Conservation (phyloP, 2,888 invertebrate species). For the Torymus auratus region DNA sequence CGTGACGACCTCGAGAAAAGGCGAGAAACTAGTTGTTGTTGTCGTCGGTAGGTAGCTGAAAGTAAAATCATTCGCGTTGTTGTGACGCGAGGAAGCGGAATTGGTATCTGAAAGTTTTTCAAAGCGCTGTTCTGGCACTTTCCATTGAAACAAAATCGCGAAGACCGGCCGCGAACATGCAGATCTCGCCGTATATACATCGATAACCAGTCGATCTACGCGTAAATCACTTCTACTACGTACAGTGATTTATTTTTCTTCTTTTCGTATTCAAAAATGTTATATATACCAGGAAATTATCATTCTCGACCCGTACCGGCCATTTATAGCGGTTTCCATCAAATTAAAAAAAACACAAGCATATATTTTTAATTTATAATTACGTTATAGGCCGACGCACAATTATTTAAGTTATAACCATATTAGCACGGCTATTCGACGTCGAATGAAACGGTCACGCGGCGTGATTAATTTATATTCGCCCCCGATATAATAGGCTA, state of each 20-base stretch:
- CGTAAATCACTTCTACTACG: no score
- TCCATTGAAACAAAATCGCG: slow-evolving; percentile 26
- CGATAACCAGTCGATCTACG: no score
- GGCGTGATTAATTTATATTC: no score
- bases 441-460: no score
- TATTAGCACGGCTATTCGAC: neutral
- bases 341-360: no score
- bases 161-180: neutral
- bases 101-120: neutral
- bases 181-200: no score
- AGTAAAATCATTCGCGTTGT: slow-evolving; percentile 25
- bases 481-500: no score
- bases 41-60: neutral
- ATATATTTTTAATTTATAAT: no score
- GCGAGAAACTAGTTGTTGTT: slow-evolving; percentile 15
- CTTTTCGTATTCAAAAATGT: no score
- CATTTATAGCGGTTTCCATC: no score
- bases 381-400: neutral
- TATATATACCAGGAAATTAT: neutral
- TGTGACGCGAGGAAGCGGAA: neutral
- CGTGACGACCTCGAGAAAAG: slow-evolving; percentile 32
- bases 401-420: no score
- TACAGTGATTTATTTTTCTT: no score
- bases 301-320: neutral
- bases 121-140: neutral